Evolutionary conservation across 2,797 vertebrate species (phyloP).

Genomic region (Typhlichthys eigenmanni): DNA sequence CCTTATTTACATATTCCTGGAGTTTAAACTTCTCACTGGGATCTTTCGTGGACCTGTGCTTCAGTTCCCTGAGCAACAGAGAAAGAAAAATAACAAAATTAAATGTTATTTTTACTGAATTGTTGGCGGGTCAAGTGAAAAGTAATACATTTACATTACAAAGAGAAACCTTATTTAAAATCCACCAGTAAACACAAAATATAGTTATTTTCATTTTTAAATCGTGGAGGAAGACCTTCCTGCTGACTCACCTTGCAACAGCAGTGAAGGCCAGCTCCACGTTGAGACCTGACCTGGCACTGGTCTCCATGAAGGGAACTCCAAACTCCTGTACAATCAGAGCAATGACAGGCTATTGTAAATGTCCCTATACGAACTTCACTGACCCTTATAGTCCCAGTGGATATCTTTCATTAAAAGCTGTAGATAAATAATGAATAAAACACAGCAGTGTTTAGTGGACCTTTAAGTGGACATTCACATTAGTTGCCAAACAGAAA

Average conservation of each 20-base stretch:
- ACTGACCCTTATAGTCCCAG: no score
- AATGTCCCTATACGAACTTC: neutral
- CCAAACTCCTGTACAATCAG: conserved; percentile 84
- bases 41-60: conserved; percentile 84
- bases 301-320: conserved; percentile 96
- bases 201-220: no score
- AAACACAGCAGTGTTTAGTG: neutral
- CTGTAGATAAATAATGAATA: neutral
- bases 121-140: neutral
- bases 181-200: no score
- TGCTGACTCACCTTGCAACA: conserved; percentile 87
- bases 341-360: conserved; percentile 16
- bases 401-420: no score
- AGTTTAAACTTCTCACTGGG: conserved; percentile 87
- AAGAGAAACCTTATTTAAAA: neutral
- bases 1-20: conserved; percentile 88
- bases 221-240: no score
- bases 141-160: neutral
- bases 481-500: conserved; percentile 9
- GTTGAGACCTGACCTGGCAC: conserved; percentile 88
- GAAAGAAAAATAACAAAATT: neutral
- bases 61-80: conserved; percentile 82
- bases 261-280: conserved; percentile 91
- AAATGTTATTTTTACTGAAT: neutral
- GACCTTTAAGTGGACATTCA: conserved; percentile 1